Evolutionary conservation across 2,113 vertebrate species (phyloP).

Genomic region (Aplodontia rufa): DNA sequence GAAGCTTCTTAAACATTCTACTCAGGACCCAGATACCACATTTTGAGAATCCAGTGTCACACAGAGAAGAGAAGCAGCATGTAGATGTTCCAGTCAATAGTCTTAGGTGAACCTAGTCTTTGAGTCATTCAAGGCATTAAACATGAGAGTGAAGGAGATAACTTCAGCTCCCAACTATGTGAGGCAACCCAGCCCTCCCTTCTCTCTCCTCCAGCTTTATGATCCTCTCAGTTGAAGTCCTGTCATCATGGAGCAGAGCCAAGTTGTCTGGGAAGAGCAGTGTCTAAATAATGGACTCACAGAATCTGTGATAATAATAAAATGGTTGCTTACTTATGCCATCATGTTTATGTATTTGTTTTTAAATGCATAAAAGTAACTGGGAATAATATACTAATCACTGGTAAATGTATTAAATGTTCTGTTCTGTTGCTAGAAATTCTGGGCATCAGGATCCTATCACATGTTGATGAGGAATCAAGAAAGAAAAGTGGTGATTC

Average conservation of each 20-base stretch:
- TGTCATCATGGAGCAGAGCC: neutral
- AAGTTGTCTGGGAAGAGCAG: neutral
- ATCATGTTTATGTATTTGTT: neutral
- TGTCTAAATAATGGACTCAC: neutral
- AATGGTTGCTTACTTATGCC: neutral
- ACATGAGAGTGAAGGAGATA: neutral
- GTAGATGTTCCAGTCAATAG: neutral
- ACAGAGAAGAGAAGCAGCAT: neutral
- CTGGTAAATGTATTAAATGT: neutral
- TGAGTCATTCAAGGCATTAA: neutral
- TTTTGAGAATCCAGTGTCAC: neutral
- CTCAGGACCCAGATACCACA: neutral
- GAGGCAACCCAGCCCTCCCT: neutral
- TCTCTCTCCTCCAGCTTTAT: neutral
- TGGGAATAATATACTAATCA: neutral
- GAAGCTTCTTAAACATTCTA: neutral
- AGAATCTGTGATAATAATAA: neutral
- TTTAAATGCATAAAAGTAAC: neutral
- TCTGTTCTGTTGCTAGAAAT: neutral
- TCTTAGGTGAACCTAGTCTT: neutral
- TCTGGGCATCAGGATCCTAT: neutral
- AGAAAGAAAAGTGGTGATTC: neutral
- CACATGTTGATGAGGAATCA: neutral
- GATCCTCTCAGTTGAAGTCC: neutral
- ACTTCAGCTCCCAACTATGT: neutral